Conservation (phyloP, 2,113 vertebrate genomes). For the Amblyopsis rosae region DNA sequence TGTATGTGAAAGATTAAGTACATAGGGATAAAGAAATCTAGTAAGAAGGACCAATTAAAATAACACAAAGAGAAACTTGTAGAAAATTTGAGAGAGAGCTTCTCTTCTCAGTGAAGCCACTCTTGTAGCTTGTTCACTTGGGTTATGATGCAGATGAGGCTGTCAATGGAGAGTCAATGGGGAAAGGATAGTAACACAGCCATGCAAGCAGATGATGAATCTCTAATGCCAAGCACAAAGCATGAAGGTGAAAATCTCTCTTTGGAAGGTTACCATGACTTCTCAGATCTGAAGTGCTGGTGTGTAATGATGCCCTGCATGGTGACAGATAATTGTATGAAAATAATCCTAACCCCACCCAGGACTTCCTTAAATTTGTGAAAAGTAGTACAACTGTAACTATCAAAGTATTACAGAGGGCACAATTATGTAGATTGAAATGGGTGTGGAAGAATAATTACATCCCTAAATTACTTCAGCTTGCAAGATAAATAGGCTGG, state of each 20-base stretch:
- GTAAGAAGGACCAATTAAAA: not conserved
- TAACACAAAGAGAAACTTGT: not conserved
- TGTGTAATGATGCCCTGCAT: not conserved
- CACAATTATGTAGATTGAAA: slow-evolving; percentile 44
- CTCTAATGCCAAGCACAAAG: slow-evolving; percentile 35
- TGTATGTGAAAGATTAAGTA: not conserved
- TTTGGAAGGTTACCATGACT: not conserved
- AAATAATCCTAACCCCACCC: slow-evolving; percentile 22
- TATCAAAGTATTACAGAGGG: slow-evolving; percentile 28
- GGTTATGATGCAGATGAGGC: slow-evolving; percentile 45
- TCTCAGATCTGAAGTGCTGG: slow-evolving; percentile 11
- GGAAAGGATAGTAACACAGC: slow-evolving; percentile 20
- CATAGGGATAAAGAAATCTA: not conserved
- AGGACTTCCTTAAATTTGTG: slow-evolving; percentile 30
- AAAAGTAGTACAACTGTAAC: slow-evolving; percentile 15
- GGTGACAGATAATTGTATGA: slow-evolving; percentile 12
- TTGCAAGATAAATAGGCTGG: slow-evolving; percentile 10
- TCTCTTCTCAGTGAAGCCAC: slow-evolving; percentile 40
- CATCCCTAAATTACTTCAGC: slow-evolving; percentile 41
- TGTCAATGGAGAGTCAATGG: slow-evolving; percentile 41
- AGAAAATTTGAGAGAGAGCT: not conserved
- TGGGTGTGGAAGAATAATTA: slow-evolving; percentile 29
- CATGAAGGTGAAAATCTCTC: slow-evolving; percentile 25
- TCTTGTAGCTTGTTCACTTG: slow-evolving; percentile 14
- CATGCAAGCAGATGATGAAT: slow-evolving; percentile 10